Percentiles rank a stretch among this genome's conserved stretches.
Evolutionary conservation across 2,113 vertebrate genomes (phyloP).

Genomic region (Hippocampus zosterae): DNA sequence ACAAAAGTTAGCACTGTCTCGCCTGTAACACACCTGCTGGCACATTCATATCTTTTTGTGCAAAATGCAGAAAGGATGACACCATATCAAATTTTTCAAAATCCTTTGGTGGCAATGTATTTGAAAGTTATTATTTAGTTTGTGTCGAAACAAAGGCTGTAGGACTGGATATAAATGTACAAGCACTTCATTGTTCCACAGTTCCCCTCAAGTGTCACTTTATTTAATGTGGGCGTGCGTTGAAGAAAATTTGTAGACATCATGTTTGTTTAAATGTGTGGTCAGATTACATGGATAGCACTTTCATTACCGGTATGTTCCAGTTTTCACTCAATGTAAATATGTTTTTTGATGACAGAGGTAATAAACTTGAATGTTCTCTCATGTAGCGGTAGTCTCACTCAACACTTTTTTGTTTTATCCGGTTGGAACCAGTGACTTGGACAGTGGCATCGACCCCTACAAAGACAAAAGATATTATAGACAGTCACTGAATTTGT

Average conservation of each 20-base stretch:
- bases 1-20: neutral
- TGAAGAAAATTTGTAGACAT: constrained; percentile 20
- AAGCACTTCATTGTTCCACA: constrained; percentile 23
- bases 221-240: constrained; percentile 29
- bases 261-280: constrained; percentile 20
- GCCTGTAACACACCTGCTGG: neutral
- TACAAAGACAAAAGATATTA: neutral
- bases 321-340: constrained; percentile 67
- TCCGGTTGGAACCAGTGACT: neutral
- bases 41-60: neutral
- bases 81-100: neutral
- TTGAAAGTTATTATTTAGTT: constrained; percentile 8
- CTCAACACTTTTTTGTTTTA: neutral
- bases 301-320: constrained; percentile 62
- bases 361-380: constrained; percentile 69
- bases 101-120: constrained; percentile 1
- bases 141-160: constrained; percentile 3
- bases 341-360: constrained; percentile 59
- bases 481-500: constrained; percentile 6
- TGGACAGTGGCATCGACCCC: neutral
- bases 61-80: neutral
- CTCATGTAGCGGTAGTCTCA: constrained; percentile 7
- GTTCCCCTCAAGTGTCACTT: constrained; percentile 21
- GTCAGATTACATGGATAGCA: constrained; percentile 51
- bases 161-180: constrained; percentile 11